These are phyloP conservation scores for Brienomyrus brachyistius DNA, from an alignment of 2,113 vertebrate genomes.

Conservation along the genomic window DNA sequence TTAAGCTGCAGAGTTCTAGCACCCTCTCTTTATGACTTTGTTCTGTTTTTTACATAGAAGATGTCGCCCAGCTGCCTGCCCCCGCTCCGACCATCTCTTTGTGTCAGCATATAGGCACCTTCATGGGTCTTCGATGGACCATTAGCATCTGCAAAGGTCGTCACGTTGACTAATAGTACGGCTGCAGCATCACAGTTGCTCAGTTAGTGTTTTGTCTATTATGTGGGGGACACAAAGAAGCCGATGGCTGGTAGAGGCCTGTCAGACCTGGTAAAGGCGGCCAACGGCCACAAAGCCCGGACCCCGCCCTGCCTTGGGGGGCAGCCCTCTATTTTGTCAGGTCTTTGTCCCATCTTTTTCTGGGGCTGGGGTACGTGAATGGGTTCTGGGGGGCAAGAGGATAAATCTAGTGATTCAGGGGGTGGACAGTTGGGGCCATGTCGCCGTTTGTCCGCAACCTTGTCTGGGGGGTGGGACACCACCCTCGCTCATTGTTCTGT, in stretches of 20 bases:
- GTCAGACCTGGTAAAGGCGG: conserved; percentile 73
- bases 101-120: conserved; percentile 38
- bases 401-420: conserved; percentile 85
- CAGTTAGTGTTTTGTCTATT: conserved; percentile 75
- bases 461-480: conserved; percentile 75
- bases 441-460: conserved; percentile 86
- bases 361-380: conserved; percentile 59
- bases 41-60: conserved; percentile 43
- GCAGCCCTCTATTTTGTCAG: conserved; percentile 32
- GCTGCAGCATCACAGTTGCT: conserved; percentile 69
- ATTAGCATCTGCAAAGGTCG: conserved; percentile 69
- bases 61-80: neutral
- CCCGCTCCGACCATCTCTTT: conserved; percentile 39
- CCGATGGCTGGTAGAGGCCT: conserved; percentile 72
- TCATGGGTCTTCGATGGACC: conserved; percentile 44
- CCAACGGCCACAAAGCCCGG: conserved; percentile 71
- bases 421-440: conserved; percentile 84
- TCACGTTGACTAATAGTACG: conserved; percentile 55
- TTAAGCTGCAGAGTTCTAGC: neutral
- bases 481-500: conserved; percentile 70
- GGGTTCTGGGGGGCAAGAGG: conserved; percentile 86
- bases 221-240: conserved; percentile 77
- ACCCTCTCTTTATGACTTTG: conserved; percentile 45
- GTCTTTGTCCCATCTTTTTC: conserved; percentile 41
- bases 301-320: conserved; percentile 52